These are phyloP conservation scores for Coilia nasus DNA, from an alignment of 2,797 vertebrate genomes.

Conservation along the genomic window DNA sequence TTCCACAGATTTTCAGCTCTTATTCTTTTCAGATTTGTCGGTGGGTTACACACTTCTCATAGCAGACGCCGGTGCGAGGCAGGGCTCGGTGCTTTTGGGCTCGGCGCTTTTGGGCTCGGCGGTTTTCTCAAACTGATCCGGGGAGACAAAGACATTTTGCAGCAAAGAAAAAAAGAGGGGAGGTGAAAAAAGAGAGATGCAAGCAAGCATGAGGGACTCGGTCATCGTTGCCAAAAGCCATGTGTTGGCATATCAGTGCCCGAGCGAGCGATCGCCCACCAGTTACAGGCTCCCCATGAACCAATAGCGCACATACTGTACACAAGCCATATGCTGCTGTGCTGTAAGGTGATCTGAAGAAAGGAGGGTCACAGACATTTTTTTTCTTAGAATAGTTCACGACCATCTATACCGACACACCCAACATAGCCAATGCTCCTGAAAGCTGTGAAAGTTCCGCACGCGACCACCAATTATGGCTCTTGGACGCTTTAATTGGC, in stretches of 20 bases:
- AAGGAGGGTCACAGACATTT: not conserved
- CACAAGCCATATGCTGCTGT: not conserved
- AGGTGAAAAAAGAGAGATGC: not conserved
- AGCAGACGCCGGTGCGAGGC: not conserved
- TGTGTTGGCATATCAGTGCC: not conserved
- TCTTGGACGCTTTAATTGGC: not conserved
- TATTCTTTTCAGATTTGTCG: slow-evolving; percentile 28
- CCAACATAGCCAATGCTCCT: not conserved
- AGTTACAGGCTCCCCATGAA: too few species aligned
- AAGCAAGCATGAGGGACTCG: not conserved
- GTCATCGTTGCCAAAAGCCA: not conserved
- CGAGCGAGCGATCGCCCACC: not conserved
- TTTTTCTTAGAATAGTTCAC: not conserved
- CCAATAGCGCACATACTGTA: not conserved
- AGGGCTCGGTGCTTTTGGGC: not conserved
- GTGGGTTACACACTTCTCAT: slow-evolving; percentile 12
- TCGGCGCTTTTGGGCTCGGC: too few species aligned
- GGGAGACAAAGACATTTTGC: not conserved
- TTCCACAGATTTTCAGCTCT: slow-evolving; percentile 30
- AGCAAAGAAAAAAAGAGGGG: not conserved
- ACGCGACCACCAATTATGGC: not conserved
- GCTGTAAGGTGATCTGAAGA: slow-evolving; percentile 4
- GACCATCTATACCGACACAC: not conserved
- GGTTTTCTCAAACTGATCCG: not conserved
- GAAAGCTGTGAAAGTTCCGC: not conserved